Evolutionary conservation across 2,888 invertebrate genomes (phyloP).

Genomic region (Chromoteleia sp.): DNA sequence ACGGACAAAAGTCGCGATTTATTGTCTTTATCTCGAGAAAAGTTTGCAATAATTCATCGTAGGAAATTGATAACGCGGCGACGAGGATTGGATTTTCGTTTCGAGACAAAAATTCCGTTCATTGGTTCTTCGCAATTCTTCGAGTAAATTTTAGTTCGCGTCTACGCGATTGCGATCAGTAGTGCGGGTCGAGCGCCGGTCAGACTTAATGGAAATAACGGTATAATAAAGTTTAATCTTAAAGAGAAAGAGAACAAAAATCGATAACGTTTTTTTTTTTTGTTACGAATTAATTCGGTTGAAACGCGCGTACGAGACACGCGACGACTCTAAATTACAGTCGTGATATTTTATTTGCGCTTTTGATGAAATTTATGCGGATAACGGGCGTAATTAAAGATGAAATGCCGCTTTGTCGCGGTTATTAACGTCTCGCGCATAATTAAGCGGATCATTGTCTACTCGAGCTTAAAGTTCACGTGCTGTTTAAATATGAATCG

Average conservation of each 20-base stretch:
- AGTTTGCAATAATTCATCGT: conserved; percentile 3
- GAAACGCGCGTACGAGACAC: background rate
- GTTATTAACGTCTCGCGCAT: conserved; percentile 22
- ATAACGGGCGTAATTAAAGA: conserved; percentile 18
- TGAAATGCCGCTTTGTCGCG: conserved; percentile 19
- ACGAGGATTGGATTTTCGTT: background rate
- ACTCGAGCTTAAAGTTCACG: background rate
- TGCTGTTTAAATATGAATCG: background rate
- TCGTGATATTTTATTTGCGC: conserved; percentile 5
- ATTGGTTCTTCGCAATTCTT: background rate
- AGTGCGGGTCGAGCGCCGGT: background rate
- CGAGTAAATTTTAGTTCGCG: background rate
- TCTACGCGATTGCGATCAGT: background rate
- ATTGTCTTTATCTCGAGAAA: conserved; percentile 30
- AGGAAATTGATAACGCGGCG: background rate
- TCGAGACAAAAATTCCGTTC: background rate
- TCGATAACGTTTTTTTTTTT: background rate
- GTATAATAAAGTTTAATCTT: background rate
- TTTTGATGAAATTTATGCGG: conserved; percentile 18
- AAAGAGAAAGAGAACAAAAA: background rate
- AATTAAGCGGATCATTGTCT: conserved; percentile 39
- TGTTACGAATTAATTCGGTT: background rate
- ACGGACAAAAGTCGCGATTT: conserved; percentile 42
- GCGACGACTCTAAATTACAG: background rate
- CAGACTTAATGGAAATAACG: background rate